Evolutionary conservation across 2,888 invertebrate genomes (phyloP), one percentile per base, ranked within the genome.

Genomic region (Physocephala rufipes): DNA sequence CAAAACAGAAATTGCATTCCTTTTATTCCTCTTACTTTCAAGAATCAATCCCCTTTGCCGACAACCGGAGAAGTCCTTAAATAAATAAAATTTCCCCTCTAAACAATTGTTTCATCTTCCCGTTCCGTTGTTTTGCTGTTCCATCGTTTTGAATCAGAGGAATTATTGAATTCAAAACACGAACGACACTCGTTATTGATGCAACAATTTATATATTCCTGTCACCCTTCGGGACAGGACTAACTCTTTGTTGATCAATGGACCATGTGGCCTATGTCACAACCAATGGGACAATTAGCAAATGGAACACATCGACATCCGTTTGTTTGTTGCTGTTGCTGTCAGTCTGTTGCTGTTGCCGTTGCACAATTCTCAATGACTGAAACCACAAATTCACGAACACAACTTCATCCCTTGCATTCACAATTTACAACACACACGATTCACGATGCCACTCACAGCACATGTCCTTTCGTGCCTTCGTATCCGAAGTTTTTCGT

Each of bases 291-390:
- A 72, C 69, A 51, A 51, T 66, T 51, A 26, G 66, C 45, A 62
- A 66, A 16, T 62, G 72, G 55, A 74, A 66, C 69, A 68, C 69
- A 51, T 61, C 36, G 80, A 79, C 77, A 80, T 80, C 79, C 80
- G 82, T 79, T 79, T 78, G n/a, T n/a, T n/a, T n/a, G n/a, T n/a
- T n/a, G n/a, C n/a, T 79, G 78, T 79, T 78, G 79, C 75, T 76
- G 66, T 36, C 58, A 45, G 68, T 67, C 70, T 71, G 70, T 64
- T 66, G 71, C 65, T 47, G 61, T 59, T n/a, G n/a, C n/a, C n/a
- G n/a, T n/a, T n/a, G n/a, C n/a, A n/a, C n/a, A n/a, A n/a, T n/a
- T 24, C 72, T 71, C 61, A 51, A 71, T 64, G 68, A 71, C 55
- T 72, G 63, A 65, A 65, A 74, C 74, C 74, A 67, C 74, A 74